Conservation (phyloP, 1,140 invertebrate species). For the Lepidostoma basale region DNA sequence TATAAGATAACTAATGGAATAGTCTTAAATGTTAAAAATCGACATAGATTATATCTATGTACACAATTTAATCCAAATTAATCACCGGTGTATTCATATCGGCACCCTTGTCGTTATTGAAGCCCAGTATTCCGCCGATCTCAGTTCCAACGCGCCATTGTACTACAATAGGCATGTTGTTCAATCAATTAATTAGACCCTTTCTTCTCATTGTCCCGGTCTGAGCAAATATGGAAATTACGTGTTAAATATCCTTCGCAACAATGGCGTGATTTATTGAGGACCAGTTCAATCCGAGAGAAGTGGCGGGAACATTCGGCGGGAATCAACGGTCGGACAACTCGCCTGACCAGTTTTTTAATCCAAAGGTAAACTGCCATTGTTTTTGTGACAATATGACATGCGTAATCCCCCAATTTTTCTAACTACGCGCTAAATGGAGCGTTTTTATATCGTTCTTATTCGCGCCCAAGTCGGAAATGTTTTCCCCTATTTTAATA, state of each 20-base stretch:
- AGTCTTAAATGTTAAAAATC: too few species aligned
- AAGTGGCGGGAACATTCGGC: neutral
- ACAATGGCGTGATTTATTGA: slow-evolving; percentile 45
- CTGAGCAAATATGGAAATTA: slow-evolving; percentile 39
- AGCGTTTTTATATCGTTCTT: neutral
- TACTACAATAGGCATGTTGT: slow-evolving; percentile 32
- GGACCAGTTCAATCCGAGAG: slow-evolving; percentile 7
- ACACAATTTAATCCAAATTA: too few species aligned
- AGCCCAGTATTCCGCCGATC: too few species aligned
- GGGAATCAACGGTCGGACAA: slow-evolving; percentile 1
- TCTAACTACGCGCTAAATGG: slow-evolving; percentile 5
- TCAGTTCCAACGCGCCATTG: slow-evolving; percentile 5
- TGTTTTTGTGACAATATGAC: slow-evolving; percentile 33
- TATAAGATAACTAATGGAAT: too few species aligned
- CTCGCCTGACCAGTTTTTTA: slow-evolving; percentile 38
- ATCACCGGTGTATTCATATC: too few species aligned
- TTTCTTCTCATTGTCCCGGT: slow-evolving; percentile 14
- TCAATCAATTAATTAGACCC: slow-evolving; percentile 46
- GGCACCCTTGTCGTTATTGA: too few species aligned
- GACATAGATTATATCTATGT: too few species aligned
- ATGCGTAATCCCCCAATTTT: slow-evolving; percentile 30
- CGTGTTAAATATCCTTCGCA: slow-evolving; percentile 34
- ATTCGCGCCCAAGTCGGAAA: neutral
- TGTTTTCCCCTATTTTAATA: neutral
- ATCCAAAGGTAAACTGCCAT: slow-evolving; percentile 17